phyloP scores from a whole-genome alignment of 2,797 vertebrate species.

The Crenichthys baileyi region DNA sequence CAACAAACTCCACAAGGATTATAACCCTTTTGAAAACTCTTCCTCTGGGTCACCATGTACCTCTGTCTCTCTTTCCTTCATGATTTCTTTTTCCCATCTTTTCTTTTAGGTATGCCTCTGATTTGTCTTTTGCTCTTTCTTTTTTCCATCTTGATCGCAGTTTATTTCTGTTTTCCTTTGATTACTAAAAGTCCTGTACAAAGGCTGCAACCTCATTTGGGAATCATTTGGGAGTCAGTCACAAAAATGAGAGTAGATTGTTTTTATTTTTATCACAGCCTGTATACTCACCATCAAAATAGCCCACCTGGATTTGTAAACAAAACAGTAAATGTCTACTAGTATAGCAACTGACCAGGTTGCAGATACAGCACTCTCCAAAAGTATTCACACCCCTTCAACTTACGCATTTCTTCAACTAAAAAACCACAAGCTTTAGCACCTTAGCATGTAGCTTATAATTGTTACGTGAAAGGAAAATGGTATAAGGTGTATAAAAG shows the following conservation, averaged over 20 bases:
- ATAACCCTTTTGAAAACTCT: slow-evolving; percentile 44
- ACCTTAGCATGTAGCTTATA: too few species aligned
- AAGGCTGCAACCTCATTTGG: slow-evolving; percentile 58
- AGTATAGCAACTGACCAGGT: too few species aligned
- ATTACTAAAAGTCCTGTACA: slow-evolving; percentile 66
- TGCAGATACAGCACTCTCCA: too few species aligned
- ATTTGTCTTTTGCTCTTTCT: background rate
- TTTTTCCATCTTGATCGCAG: slow-evolving; percentile 24
- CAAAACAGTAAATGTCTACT: too few species aligned
- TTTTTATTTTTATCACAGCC: slow-evolving; percentile 53
- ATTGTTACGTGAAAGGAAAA: too few species aligned
- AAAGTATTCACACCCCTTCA: too few species aligned
- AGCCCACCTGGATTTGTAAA: too few species aligned
- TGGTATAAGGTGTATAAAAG: too few species aligned
- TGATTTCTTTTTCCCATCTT: slow-evolving; percentile 17
- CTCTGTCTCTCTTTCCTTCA: slow-evolving; percentile 12
- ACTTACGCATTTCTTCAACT: too few species aligned
- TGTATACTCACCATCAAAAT: slow-evolving; percentile 31
- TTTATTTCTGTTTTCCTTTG: slow-evolving; percentile 46
- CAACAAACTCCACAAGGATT: slow-evolving; percentile 58
- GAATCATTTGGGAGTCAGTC: slow-evolving; percentile 49
- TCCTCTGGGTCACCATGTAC: slow-evolving; percentile 22
- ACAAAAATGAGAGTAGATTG: slow-evolving; percentile 55
- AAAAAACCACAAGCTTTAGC: too few species aligned
- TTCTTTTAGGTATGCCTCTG: background rate